Conservation (phyloP, 2,888 invertebrate species). For the Steinernema carpocapsae region DNA sequence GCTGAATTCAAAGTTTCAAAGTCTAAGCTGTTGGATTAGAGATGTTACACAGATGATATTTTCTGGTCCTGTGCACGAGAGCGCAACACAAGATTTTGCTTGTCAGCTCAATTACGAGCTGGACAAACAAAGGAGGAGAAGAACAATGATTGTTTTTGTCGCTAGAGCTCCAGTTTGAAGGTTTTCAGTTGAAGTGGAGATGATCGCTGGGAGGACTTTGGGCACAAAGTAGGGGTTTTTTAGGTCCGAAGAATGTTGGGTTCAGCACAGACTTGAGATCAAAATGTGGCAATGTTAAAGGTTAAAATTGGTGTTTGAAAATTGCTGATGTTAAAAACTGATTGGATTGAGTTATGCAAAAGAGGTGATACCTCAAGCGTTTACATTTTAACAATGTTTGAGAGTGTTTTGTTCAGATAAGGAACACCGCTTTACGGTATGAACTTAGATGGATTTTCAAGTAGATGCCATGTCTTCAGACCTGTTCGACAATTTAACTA, state of each 20-base stretch:
- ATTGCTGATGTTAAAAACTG: no score
- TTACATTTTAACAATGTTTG: no score
- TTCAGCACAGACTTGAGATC: not conserved
- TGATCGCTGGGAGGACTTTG: not conserved
- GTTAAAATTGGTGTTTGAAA: no score
- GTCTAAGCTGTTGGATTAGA: slow-evolving; percentile 5
- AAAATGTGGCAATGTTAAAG: not conserved
- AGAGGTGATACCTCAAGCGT: no score
- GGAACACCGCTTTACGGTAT: no score
- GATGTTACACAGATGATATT: slow-evolving; percentile 3
- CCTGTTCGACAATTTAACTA: no score
- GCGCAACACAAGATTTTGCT: not conserved
- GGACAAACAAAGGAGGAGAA: not conserved
- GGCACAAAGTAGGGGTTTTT: not conserved
- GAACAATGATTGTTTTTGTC: slow-evolving; percentile 12
- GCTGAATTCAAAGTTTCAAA: not conserved
- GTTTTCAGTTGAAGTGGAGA: not conserved
- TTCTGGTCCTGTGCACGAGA: slow-evolving; percentile 5
- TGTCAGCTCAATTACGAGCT: slow-evolving; percentile 28
- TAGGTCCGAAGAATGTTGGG: not conserved
- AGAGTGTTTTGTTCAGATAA: no score
- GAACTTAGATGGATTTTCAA: no score
- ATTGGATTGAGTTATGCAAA: no score
- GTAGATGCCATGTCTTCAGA: no score
- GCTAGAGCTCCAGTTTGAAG: not conserved